Base-by-base conservation (phyloP, 2,113 vertebrate genomes). In the Rutilus rutilus region DNA sequence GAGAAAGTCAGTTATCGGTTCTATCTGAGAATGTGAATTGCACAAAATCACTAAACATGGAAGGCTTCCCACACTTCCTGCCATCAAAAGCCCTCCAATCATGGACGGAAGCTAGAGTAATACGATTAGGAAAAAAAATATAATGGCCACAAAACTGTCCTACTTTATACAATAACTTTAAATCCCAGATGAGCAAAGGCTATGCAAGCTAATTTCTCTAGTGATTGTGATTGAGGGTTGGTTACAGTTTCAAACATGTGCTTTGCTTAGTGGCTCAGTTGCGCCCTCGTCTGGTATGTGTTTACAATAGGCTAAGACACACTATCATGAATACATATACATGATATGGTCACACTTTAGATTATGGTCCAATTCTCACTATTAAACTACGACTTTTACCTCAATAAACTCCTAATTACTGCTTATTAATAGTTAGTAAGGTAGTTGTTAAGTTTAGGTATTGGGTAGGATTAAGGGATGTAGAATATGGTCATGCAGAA, bases 231-330 rank as follows among this genome's bases (percentile, higher is more conserved):
- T 39, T 71, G 19, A 59, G 3, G 1, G 19, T 6, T 78, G 19
- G 19, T 5, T 36, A 10, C 27, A 21, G 3, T 7, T 30, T 25
- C 4, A 1, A 47, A 27, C 12, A 36, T 52, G 39, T 7, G 36
- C n/a, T 67, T 9, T 21, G 17, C 5, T 80, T 42, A 75, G 30
- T 77, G 62, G 57, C 50, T 88, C 36, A 83, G 60, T 64, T 33
- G 74, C 74, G 27, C 84, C 79, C 54, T 79, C 87, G 12, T 78
- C 42, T 88, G 87, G 64, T 85, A 33, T 19, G 4, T 42, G 23
- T 25, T 75, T 54, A 19, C 17, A 54, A 54, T 2, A 52, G 14
- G 14, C 50, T 52, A 7, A 57, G 19, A 57, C 19, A 21, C 52
- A 50, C 14, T 50, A 4, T 4, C 47, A 15, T 15, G 4, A 4